These are phyloP conservation scores for Drosophila nannoptera DNA, from an alignment of 1,140 invertebrate species.

Conservation along the genomic window DNA sequence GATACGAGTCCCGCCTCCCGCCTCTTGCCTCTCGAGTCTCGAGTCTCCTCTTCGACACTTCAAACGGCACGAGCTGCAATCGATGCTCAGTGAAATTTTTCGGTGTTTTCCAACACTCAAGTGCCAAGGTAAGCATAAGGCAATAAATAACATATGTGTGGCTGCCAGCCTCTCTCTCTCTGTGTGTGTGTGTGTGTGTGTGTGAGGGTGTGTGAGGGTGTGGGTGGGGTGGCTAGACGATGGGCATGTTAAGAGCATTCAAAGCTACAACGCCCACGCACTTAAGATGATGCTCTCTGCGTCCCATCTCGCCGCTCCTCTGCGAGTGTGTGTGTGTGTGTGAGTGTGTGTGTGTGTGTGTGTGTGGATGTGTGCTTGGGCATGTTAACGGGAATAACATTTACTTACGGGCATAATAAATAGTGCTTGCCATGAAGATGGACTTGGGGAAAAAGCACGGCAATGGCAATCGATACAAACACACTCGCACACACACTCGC, in stretches of 20 bases:
- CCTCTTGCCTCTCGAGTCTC: conserved; percentile 32
- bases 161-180: too few species aligned
- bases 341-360: conserved; percentile 7
- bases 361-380: conserved; percentile 59
- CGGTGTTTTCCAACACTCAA: conserved; percentile 7
- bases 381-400: conserved; percentile 75
- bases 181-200: too few species aligned
- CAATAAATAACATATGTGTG: conserved; percentile 44
- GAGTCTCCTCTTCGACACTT: conserved; percentile 9
- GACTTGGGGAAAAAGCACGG: conserved; percentile 26
- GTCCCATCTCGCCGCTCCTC: background rate
- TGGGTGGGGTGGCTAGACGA: conserved; percentile 6
- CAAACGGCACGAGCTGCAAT: conserved; percentile 30
- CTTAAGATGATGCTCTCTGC: conserved; percentile 20
- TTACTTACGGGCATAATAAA: conserved; percentile 75
- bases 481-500: conserved; percentile 20
- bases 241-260: conserved; percentile 13
- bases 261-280: conserved; percentile 27
- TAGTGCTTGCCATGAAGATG: conserved; percentile 54
- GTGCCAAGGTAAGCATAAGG: conserved; percentile 40
- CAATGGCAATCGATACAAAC: conserved; percentile 26
- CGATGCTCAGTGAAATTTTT: conserved; percentile 9
- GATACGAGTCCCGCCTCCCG: too few species aligned
- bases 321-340: conserved; percentile 5
- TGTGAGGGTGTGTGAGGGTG: conserved; percentile 1